Evolutionary conservation across 2,113 vertebrate genomes (phyloP).

Genomic region (Ursus arctos): DNA sequence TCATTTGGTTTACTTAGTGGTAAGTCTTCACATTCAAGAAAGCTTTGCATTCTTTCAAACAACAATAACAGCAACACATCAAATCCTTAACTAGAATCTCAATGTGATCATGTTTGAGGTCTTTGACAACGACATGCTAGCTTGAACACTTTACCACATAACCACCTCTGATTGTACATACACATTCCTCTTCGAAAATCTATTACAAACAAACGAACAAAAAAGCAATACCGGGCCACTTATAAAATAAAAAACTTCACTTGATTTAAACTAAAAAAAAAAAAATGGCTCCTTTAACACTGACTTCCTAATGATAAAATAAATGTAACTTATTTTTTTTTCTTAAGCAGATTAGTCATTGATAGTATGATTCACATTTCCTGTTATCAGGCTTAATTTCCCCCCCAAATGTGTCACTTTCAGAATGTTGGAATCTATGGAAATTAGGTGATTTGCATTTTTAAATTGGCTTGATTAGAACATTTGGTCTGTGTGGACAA

Average conservation of each 20-base stretch:
- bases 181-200: conserved; percentile 33
- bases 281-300: conserved; percentile 65
- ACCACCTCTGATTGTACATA: neutral
- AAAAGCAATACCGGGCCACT: neutral
- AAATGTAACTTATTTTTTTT: conserved; percentile 81
- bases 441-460: conserved; percentile 49
- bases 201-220: neutral
- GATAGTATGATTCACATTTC: conserved; percentile 87
- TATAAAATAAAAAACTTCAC: conserved; percentile 64
- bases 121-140: conserved; percentile 3
- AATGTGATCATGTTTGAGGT: conserved; percentile 1
- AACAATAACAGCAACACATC: conserved; percentile 33
- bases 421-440: conserved; percentile 73
- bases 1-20: conserved; percentile 25
- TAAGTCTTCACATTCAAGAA: conserved; percentile 6
- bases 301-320: conserved; percentile 81
- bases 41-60: conserved; percentile 33
- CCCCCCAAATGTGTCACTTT: conserved; percentile 79
- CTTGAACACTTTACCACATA: conserved; percentile 32
- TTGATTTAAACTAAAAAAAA: conserved; percentile 74
- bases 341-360: conserved; percentile 87
- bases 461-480: conserved; percentile 64
- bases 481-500: conserved; percentile 47
- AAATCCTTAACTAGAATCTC: conserved; percentile 30
- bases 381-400: conserved; percentile 88